Percentiles rank a stretch among this genome's conserved stretches.
phyloP scores from a whole-genome alignment of 2,888 invertebrate genomes.

The Diarsia mendica region DNA sequence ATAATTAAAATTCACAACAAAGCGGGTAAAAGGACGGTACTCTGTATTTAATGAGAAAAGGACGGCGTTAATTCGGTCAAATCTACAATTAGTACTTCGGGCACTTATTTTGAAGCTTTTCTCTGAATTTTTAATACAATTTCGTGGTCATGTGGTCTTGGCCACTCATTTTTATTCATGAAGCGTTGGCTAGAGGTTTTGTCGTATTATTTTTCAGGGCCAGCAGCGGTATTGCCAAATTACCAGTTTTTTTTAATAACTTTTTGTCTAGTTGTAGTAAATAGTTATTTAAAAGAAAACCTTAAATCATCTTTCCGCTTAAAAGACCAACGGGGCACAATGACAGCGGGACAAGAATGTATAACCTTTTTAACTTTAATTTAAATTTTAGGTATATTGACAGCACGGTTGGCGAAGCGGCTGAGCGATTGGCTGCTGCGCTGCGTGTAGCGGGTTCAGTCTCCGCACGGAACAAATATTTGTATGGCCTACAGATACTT shows the following conservation, averaged over 20 bases:
- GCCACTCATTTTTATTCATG: conserved; percentile 49
- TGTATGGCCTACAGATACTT: neutral
- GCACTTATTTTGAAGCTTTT: conserved; percentile 30
- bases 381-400: neutral
- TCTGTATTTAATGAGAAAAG: conserved; percentile 30
- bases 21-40: conserved; percentile 1
- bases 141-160: conserved; percentile 26
- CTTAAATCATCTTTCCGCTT: neutral
- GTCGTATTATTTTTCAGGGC: conserved; percentile 22
- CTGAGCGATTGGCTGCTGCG: neutral
- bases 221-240: neutral
- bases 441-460: neutral
- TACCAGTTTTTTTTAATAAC: neutral
- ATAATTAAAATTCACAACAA: conserved; percentile 54
- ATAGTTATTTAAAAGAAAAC: too few relatives aligned
- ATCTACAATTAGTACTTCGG: conserved; percentile 45
- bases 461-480: neutral
- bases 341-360: too few relatives aligned
- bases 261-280: neutral
- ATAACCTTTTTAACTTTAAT: too few relatives aligned
- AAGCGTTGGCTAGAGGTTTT: conserved; percentile 13
- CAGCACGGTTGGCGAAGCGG: neutral
- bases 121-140: conserved; percentile 32
- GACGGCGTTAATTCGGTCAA: conserved; percentile 38
- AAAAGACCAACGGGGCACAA: neutral